Conservation (phyloP, 2,113 vertebrate genomes). For the Paradisaea rubra region DNA sequence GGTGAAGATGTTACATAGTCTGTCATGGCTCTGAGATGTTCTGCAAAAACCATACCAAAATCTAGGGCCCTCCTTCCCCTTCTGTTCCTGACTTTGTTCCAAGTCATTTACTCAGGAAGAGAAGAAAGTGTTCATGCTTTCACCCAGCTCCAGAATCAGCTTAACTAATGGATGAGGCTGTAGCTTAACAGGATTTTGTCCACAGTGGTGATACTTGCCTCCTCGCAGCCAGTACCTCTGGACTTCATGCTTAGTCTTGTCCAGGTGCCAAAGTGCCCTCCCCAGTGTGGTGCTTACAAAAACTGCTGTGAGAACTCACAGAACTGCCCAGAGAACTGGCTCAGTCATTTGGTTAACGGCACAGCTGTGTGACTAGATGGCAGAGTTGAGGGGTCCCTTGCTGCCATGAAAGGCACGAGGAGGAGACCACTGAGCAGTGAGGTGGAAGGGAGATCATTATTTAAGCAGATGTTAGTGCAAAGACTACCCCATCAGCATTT, state of each 20-base stretch:
- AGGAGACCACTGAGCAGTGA: background rate
- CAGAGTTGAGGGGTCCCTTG: background rate
- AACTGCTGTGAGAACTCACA: background rate
- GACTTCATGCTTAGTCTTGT: background rate
- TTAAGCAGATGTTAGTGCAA: background rate
- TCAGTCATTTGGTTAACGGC: background rate
- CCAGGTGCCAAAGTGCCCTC: fast-evolving
- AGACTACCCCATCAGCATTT: background rate
- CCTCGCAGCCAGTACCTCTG: background rate
- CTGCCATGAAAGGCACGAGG: background rate
- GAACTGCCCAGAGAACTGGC: background rate
- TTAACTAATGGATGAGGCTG: background rate
- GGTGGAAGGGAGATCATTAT: background rate
- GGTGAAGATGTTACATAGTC: background rate
- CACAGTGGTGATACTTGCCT: background rate
- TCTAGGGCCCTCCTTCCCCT: background rate
- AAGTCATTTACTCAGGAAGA: background rate
- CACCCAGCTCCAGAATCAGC: background rate
- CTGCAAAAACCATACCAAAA: background rate
- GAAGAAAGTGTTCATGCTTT: background rate
- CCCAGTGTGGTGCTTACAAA: background rate
- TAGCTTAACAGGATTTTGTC: background rate
- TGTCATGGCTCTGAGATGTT: background rate
- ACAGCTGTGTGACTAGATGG: background rate
- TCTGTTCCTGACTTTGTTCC: background rate